Evolutionary conservation across 2,113 vertebrate genomes (phyloP), one percentile per base, ranked within the genome.

Genomic region (Pterophyllum scalare): DNA sequence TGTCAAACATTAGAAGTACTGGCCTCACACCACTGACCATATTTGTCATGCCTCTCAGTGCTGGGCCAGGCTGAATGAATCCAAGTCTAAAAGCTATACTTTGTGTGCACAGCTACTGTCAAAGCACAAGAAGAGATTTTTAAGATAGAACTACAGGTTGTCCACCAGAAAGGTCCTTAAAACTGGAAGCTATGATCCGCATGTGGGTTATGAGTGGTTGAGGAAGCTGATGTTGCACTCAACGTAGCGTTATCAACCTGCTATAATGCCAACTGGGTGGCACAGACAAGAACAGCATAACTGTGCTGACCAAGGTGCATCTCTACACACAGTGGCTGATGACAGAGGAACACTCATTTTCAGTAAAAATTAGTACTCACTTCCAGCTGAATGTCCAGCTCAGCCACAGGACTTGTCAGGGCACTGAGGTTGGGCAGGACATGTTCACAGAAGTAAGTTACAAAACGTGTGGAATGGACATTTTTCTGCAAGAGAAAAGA

Each of bases 301-400:
- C 12, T 49, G 5, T 2, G 9, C 40, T 49, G 26, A 24, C 19
- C 24, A 11, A 46, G 24, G 26, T 72, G 46, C 46, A 33, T 54
- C 67, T 54, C 49, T 54, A 31, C 19, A 20, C 49, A 54, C 49
- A 54, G 49, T 54, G 19, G 17, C 49, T 52, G 15, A 52, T 49
- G 65, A 70, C 60, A 72, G 52, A 54, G 31, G 9, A 70, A 60
- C 33, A 13, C 43, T 56, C 46, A 26, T 79, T 38, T 65, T 35
- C 35, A 38, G n/a, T 17, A 7, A 35, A 59, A 59, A 56, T 15
- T 33, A 26, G 5, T 33, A 83, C 96, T 96, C 88, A 99, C 98
- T 97, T 99, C 98, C 89, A 99, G 92, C 90, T 99, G 98, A 91
- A 99, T 98, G 95, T 99, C 98, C 28, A 98, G 95, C 83, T 98